Evolutionary conservation across 2,113 vertebrate genomes (phyloP).

Genomic region (Hemichromis elongatus): DNA sequence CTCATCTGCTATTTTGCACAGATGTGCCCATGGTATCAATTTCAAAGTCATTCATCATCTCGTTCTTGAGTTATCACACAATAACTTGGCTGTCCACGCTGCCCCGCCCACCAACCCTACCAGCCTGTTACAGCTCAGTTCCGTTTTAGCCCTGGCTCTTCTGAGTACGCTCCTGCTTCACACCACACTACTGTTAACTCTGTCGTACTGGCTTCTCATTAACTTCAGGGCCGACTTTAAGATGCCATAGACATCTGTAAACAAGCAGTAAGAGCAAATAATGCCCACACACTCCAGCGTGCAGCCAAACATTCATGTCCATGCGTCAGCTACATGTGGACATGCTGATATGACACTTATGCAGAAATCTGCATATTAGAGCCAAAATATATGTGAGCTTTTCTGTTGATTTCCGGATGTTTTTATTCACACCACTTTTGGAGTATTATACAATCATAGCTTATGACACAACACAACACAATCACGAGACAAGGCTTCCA

Average conservation of each 20-base stretch:
- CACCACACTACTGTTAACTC: background rate
- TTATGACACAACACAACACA: background rate
- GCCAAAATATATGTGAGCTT: background rate
- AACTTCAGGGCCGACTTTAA: background rate
- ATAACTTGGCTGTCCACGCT: background rate
- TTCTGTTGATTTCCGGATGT: background rate
- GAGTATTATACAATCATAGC: background rate
- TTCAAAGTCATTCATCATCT: background rate
- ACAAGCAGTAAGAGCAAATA: background rate
- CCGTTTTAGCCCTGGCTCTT: background rate
- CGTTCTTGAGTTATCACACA: background rate
- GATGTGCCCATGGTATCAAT: background rate
- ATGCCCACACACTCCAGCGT: background rate
- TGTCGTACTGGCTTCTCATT: background rate
- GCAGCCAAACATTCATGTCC: background rate
- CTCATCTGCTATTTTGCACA: background rate
- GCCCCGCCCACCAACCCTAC: background rate
- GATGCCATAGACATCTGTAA: no score
- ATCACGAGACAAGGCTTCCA: background rate
- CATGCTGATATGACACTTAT: background rate
- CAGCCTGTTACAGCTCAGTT: background rate
- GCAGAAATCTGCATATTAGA: background rate
- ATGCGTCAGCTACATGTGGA: background rate
- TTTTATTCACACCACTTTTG: background rate
- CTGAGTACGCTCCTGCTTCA: background rate